Evolutionary conservation across 1,140 invertebrate genomes (phyloP).

Genomic region (Drosophila asahinai): DNA sequence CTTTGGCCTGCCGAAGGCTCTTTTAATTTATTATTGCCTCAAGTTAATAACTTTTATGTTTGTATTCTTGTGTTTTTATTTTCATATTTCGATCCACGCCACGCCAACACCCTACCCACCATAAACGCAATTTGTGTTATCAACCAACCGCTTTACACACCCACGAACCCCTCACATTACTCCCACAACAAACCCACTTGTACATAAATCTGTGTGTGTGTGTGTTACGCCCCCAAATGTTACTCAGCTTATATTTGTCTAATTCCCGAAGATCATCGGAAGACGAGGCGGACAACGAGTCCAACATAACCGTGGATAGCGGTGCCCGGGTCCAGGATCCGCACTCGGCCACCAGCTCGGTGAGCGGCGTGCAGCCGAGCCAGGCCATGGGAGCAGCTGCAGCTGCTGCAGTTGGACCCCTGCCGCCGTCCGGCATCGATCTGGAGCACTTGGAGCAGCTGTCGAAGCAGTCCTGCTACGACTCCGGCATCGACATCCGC

Average conservation of each 20-base stretch:
- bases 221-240: constrained; percentile 25
- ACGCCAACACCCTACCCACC: constrained; percentile 43
- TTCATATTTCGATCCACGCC: constrained; percentile 68
- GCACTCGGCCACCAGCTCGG: constrained; percentile 73
- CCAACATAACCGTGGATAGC: constrained; percentile 79
- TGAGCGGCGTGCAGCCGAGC: constrained; percentile 48
- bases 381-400: constrained; percentile 20
- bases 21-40: constrained; percentile 24
- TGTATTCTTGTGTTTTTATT: constrained; percentile 67
- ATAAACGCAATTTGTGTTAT: constrained; percentile 48
- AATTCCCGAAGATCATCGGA: constrained; percentile 85
- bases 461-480: constrained; percentile 92
- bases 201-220: constrained; percentile 29
- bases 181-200: constrained; percentile 37
- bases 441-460: constrained; percentile 79
- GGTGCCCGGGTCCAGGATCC: constrained; percentile 74
- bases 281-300: constrained; percentile 84
- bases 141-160: constrained; percentile 37
- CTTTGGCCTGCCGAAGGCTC: constrained; percentile 51
- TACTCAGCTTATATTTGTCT: constrained; percentile 83
- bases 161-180: constrained; percentile 10
- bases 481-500: constrained; percentile 95
- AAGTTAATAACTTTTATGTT: constrained; percentile 58
- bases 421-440: constrained; percentile 67
- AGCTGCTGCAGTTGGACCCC: constrained; percentile 29